Base-by-base conservation (phyloP, 37 sponge, comb jelly and placozoan species). In the Haliclona indistincta region DNA sequence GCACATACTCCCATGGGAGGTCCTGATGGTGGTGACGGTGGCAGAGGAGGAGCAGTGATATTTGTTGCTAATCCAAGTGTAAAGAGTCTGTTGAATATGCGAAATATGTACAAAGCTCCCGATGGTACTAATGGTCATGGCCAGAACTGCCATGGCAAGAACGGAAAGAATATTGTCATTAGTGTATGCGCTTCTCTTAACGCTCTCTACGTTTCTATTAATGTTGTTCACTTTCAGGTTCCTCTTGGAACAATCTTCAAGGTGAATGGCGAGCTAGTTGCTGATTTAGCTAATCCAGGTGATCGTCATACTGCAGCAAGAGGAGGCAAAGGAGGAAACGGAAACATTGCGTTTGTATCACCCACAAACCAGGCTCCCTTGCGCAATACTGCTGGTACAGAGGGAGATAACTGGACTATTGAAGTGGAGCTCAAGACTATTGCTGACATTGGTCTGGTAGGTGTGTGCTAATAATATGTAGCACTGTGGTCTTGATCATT, bases 401-500 rank as follows among this genome's bases (percentile, higher is more conserved):
- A 28, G 29, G 96, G 99, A 3, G 89, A 88, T 29, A 86, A 84
- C 54, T 64, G 45, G 4, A 13, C 67, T 0, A 11, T 93, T 4
- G 84, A 90, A 22, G 64, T 89, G 38, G 96, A 96, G 67, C 68
- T 99, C 85, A 93, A 88, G 74, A 88, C 84, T 1, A 93, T 99
- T 39, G 96, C 99, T 53, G 97, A 95, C 69, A 76, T 99, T 10
- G 99, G 99, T 17, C 37, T 99, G 75, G 97, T 95, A 53, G 67
- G 88, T 39, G 30, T 54, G n/a, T 2, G 1, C 29, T 61, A 23
- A 61, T 13, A n/a, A 28, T 61, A n/a, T 28, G 10, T n/a, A 36
- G 34, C 29, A 34, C 35, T 20, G 22, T n/a, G n/a, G n/a, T 22
- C 30, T n/a, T 15, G 11, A 17, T 3, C 61, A 8, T 32, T 25